Percentiles rank a stretch among this genome's conserved stretches.
These are phyloP conservation scores for Alectura lathami DNA, from an alignment of 2,113 vertebrate species.

Conservation along the genomic window DNA sequence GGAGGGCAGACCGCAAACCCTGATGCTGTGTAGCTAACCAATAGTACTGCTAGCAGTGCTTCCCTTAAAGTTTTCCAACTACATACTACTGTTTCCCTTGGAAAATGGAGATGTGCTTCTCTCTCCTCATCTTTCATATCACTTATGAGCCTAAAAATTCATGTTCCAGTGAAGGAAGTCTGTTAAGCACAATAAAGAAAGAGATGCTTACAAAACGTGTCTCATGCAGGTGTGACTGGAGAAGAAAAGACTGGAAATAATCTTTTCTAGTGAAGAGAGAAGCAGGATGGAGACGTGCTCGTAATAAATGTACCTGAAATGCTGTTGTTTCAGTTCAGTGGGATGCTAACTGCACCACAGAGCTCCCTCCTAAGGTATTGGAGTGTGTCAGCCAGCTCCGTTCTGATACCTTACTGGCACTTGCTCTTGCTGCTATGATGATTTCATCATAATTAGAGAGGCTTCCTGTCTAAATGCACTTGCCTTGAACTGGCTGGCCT, in stretches of 20 bases:
- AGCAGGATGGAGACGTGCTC: neutral
- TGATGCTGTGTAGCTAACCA: neutral
- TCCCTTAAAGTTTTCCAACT: neutral
- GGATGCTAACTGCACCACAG: neutral
- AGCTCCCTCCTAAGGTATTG: neutral
- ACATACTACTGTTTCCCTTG: neutral
- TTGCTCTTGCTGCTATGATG: neutral
- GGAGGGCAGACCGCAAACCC: neutral
- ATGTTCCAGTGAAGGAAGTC: slow-evolving; percentile 26
- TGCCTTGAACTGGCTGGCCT: neutral
- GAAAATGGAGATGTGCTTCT: slow-evolving; percentile 56
- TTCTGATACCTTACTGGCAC: neutral
- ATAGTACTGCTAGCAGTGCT: neutral
- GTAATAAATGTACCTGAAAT: slow-evolving; percentile 14
- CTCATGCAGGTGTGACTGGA: neutral
- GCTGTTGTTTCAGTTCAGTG: neutral
- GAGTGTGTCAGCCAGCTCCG: neutral
- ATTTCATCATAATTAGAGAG: neutral
- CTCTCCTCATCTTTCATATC: slow-evolving; percentile 25
- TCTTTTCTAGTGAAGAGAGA: slow-evolving; percentile 10
- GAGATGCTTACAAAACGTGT: slow-evolving; percentile 29
- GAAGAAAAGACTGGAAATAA: slow-evolving; percentile 6
- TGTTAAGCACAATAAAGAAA: slow-evolving; percentile 51
- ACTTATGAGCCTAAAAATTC: slow-evolving; percentile 54
- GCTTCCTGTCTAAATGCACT: neutral